A percentile compares a stretch with the other conserved stretches of the same genome.
Evolutionary conservation across 53 echinoderm and acorn worm genomes (phyloP).

Genomic region (Paracentrotus lividus): DNA sequence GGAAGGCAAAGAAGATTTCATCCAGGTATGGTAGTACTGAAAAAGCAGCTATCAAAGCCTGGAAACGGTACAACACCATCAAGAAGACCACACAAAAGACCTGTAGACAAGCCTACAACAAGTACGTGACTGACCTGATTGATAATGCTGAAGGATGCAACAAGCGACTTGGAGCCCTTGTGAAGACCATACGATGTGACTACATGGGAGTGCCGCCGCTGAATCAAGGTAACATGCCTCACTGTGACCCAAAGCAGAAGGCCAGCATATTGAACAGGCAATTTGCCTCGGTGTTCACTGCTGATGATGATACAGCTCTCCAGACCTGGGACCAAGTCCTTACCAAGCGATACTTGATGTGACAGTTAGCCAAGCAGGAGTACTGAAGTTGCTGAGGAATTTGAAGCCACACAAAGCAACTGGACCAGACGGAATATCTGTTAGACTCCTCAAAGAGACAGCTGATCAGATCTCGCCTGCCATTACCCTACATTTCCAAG

Average conservation of each 20-base stretch:
- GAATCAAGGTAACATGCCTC: constrained; percentile 63
- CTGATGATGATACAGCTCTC: constrained; percentile 13
- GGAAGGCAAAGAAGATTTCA: constrained; percentile 4
- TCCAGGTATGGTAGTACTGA: not conserved
- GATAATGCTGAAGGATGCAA: constrained; percentile 57
- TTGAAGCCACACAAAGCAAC: constrained; percentile 57
- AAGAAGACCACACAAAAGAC: constrained; percentile 23
- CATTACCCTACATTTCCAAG: constrained; percentile 52
- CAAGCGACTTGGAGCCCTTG: constrained; percentile 54
- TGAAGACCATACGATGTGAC: constrained; percentile 67
- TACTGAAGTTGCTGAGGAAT: constrained; percentile 70
- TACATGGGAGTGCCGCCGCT: constrained; percentile 63
- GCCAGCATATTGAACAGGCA: constrained; percentile 35
- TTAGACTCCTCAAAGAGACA: constrained; percentile 65
- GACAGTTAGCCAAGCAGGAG: constrained; percentile 42
- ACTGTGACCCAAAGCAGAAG: constrained; percentile 47
- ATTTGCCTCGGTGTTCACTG: constrained; percentile 58
- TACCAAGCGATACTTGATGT: constrained; percentile 62
- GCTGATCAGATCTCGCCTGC: constrained; percentile 51
- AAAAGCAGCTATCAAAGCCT: too few relatives aligned
- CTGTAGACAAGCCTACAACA: constrained; percentile 43
- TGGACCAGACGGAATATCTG: constrained; percentile 52
- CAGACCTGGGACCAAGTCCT: constrained; percentile 58
- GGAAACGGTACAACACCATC: not conserved
- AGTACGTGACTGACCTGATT: constrained; percentile 34